Conservation (phyloP, 2,797 vertebrate species). For the Macropodus opercularis region DNA sequence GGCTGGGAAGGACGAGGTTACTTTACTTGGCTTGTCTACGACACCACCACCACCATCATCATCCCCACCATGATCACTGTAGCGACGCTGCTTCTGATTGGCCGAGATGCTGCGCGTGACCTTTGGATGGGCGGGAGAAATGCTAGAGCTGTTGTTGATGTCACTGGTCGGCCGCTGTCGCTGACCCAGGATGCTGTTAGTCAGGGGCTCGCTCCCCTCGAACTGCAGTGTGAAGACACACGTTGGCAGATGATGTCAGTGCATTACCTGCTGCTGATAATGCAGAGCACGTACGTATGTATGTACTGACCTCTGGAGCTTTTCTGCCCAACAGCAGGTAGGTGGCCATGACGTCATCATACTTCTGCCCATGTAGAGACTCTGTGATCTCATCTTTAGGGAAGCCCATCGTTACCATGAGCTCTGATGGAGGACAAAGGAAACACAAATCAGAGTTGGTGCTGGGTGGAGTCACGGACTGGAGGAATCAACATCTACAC, state of each 20-base stretch:
- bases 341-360: slow-evolving; percentile 97
- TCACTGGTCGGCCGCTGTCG: slow-evolving; percentile 95
- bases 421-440: slow-evolving; percentile 77
- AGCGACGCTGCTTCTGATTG: slow-evolving; percentile 90
- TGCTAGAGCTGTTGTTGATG: slow-evolving; percentile 94
- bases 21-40: slow-evolving; percentile 82
- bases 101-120: slow-evolving; percentile 97
- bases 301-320: slow-evolving; percentile 87
- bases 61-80: slow-evolving; percentile 85
- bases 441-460: slow-evolving; percentile 16
- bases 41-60: slow-evolving; percentile 79
- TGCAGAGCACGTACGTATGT: slow-evolving; percentile 1
- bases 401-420: slow-evolving; percentile 99
- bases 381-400: slow-evolving; percentile 95
- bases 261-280: slow-evolving; percentile 1
- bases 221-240: slow-evolving; percentile 80
- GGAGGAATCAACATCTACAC: not conserved
- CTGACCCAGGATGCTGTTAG: slow-evolving; percentile 89
- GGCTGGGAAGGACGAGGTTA: slow-evolving; percentile 74
- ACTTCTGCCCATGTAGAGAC: slow-evolving; percentile 92
- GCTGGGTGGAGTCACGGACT: not conserved
- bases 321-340: slow-evolving; percentile 97
- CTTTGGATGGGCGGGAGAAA: slow-evolving; percentile 97
- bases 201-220: slow-evolving; percentile 92
- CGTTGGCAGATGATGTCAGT: slow-evolving; percentile 1